Percentiles rank a stretch among this genome's conserved stretches.
These are phyloP conservation scores for Drosophila bocqueti DNA, from an alignment of 1,140 invertebrate genomes.

Conservation along the genomic window DNA sequence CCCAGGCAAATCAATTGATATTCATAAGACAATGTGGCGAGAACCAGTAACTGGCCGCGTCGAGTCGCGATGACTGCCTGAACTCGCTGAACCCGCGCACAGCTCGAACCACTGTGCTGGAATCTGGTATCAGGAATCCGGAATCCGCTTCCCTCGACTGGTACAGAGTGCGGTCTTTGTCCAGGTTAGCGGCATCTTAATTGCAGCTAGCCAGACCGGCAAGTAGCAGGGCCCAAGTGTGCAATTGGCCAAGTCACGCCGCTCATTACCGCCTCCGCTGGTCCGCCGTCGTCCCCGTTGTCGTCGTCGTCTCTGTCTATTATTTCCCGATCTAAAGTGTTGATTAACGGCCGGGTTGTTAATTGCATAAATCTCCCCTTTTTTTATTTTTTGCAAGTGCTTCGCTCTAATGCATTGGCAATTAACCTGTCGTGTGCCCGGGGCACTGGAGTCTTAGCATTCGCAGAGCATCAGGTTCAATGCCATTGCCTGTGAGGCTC, in stretches of 20 bases:
- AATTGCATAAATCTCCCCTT: slow-evolving; percentile 60
- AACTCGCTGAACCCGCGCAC: slow-evolving; percentile 37
- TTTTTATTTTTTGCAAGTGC: slow-evolving; percentile 18
- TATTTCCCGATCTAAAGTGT: slow-evolving; percentile 56
- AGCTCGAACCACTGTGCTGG: slow-evolving; percentile 23
- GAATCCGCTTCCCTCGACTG: slow-evolving; percentile 2
- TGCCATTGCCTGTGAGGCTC: slow-evolving; percentile 4
- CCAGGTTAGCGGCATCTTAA: slow-evolving; percentile 54
- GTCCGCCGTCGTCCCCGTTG: not conserved
- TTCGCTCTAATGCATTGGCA: slow-evolving; percentile 39
- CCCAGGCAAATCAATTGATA: slow-evolving; percentile 46
- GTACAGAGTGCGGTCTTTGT: slow-evolving; percentile 55
- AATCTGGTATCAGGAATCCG: slow-evolving; percentile 27
- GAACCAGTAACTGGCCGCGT: slow-evolving; percentile 15
- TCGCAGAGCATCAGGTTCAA: slow-evolving; percentile 18
- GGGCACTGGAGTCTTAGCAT: not conserved
- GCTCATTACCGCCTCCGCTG: slow-evolving; percentile 23
- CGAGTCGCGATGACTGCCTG: slow-evolving; percentile 16
- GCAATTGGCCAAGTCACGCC: slow-evolving; percentile 44
- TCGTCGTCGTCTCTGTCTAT: slow-evolving; percentile 11
- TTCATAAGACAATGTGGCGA: slow-evolving; percentile 26
- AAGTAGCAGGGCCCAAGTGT: slow-evolving; percentile 27
- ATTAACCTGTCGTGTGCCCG: slow-evolving; percentile 43
- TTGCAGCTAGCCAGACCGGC: slow-evolving; percentile 14
- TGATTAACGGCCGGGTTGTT: slow-evolving; percentile 47